phyloP scores from a whole-genome alignment of 2,888 invertebrate genomes.

The Coecobrya sp. region DNA sequence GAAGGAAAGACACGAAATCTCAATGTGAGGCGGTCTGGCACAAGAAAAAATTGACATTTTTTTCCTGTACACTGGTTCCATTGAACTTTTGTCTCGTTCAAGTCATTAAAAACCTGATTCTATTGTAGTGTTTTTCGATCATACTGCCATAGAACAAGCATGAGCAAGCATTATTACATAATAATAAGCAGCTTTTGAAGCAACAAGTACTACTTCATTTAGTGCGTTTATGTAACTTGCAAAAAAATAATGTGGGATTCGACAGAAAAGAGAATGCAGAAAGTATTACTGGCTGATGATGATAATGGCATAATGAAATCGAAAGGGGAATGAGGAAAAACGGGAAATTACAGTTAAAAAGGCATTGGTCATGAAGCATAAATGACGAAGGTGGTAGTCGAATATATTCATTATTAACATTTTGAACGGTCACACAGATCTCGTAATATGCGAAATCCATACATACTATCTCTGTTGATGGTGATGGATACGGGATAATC shows the following conservation, averaged over 20 bases:
- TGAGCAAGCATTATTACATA: conserved; percentile 42
- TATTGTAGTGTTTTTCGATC: conserved; percentile 46
- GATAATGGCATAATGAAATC: conserved; percentile 52
- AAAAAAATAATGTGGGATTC: conserved; percentile 28
- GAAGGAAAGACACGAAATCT: conserved; percentile 52
- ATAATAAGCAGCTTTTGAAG: conserved; percentile 19
- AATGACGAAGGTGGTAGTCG: not conserved
- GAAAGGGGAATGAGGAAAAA: conserved; percentile 73
- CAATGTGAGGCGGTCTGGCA: conserved; percentile 68
- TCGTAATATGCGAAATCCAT: not conserved
- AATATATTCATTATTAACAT: conserved; percentile 34
- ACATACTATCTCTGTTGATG: not conserved
- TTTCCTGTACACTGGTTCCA: conserved; percentile 64
- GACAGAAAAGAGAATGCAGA: not conserved
- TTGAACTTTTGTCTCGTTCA: conserved; percentile 73
- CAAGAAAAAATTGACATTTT: conserved; percentile 76
- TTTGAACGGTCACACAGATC: conserved; percentile 23
- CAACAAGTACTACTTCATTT: not conserved
- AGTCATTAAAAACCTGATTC: conserved; percentile 74
- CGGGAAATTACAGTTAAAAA: conserved; percentile 75
- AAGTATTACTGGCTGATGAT: conserved; percentile 10
- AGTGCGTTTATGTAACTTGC: conserved; percentile 12
- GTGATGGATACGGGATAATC: not conserved
- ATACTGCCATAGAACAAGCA: conserved; percentile 7
- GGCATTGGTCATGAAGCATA: conserved; percentile 17